Evolutionary conservation across 2,888 invertebrate genomes (phyloP), one percentile per base, ranked within the genome.

Genomic region (Craniophora ligustri): DNA sequence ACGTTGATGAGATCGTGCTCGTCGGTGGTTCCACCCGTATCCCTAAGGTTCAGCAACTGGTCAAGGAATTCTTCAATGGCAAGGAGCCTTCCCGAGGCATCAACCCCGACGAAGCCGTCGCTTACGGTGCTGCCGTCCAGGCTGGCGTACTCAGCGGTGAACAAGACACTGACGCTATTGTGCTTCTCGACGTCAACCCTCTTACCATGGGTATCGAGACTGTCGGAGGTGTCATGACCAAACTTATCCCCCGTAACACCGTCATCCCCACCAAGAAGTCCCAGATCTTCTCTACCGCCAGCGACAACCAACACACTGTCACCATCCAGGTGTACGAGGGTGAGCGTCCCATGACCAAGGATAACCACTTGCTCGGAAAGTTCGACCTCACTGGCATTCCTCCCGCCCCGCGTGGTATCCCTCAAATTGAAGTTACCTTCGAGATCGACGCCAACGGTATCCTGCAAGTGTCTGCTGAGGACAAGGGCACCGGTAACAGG

Each of bases 191-290:
- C 88, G 99, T 99, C 47, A 99, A 99, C 89, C 99, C 99, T 72
- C 95, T 99, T 68, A 99, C 99, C 68, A 96, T 99, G 96, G 99
- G 99, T 92, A 99, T 99, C 84, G 99, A 99, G 93, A 99, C 99
- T 32, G 99, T 99, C 40, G 99, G 99, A 66, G 99, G 99, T 72
- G 99, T 99, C 21, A 99, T 99, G 99, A 99, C 99, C 75, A 99
- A 99, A 87, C 95, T 99, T 48, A 99, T 99, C 85, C 97, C 98
- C 47, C 95, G 99, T 78, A 99, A 99, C 95, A 99, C 99, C 18
- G 99, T 99, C 66, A 99, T 99, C 82, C 99, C 99, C 21, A 99
- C 99, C 46, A 99, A 99, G 95, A 99, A 99, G 89, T 98, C 98
- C 0, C 99, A 99, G 92, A 98, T 99, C 85, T 99, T 99, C 96